Evolutionary conservation across 2,113 vertebrate genomes (phyloP), one percentile per base, ranked within the genome.

Genomic region (Calyptomena viridis): DNA sequence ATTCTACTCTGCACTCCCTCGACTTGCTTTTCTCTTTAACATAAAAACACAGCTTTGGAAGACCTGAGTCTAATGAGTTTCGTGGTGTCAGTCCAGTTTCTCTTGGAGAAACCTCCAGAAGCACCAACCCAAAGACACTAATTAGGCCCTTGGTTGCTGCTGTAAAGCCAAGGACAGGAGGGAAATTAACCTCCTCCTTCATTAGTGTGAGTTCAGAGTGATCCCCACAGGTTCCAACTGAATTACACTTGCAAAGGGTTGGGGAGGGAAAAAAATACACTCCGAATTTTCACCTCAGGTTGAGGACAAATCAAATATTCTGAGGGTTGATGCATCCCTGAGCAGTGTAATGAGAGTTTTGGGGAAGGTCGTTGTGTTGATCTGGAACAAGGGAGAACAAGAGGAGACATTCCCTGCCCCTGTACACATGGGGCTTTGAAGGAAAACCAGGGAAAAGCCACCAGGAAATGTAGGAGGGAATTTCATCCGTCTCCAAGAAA

Each of bases 111-210:
- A 31, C 78, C 91, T 87, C 69, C 81, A 80, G 31, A 73, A 72
- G 63, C 93, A 95, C 56, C 80, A 92, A 58, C 72, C 88, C 94
- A 90, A 92, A 76, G 85, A 71, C 83, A 44, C 94, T 97, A 96
- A 97, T 96, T 82, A 91, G 93, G 92, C 83, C 95, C 90, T 93
- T 86, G 5, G 93, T 93, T 71, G 66, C 90, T 84, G 33, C 84
- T 81, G 79, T 30, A 86, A 84, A 95, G 86, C 90, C 89, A 94
- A 93, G 92, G 79, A 93, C 92, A 77, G 87, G 27, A 71, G 77
- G 80, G 83, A 84, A 64, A 92, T 95, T 96, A 90, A 94, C 76
- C 93, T 84, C 40, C 89, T 87, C 87, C 87, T 78, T 78, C 53
- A 89, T 78, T 49, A 78, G 67, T 53, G 73, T n/a, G 62, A 63